Conservation (phyloP, 2,797 vertebrate species). For the Orientallactaga sibirica region DNA sequence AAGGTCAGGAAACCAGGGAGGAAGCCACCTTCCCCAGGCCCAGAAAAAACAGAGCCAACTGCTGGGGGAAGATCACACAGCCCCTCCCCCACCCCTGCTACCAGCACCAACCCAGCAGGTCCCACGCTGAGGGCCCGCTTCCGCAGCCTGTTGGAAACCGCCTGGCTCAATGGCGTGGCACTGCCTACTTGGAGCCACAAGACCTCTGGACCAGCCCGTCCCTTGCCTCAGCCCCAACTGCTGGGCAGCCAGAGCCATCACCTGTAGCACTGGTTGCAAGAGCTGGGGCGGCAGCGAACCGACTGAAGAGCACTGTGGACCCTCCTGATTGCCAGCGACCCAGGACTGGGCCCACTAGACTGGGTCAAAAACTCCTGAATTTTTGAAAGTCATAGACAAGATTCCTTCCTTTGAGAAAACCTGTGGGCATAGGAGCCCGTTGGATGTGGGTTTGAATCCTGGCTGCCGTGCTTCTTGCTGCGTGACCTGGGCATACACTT, state of each 20-base stretch:
- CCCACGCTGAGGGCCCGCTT: slow-evolving; percentile 89
- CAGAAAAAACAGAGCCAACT: not conserved
- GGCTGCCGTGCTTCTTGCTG: slow-evolving; percentile 17
- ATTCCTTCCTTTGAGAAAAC: slow-evolving; percentile 20
- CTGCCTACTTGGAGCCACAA: slow-evolving; percentile 79
- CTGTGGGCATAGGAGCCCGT: not conserved
- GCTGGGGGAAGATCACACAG: not conserved
- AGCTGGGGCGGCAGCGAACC: not conserved
- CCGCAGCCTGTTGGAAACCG: slow-evolving; percentile 86
- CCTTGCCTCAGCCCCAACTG: slow-evolving; percentile 88
- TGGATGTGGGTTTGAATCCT: not conserved
- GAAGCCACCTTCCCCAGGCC: slow-evolving; percentile 55
- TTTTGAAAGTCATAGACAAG: not conserved
- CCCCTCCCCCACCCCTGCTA: not conserved
- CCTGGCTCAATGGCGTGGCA: slow-evolving; percentile 82
- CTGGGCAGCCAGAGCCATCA: slow-evolving; percentile 91
- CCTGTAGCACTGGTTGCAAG: slow-evolving; percentile 85
- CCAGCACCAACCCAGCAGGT: slow-evolving; percentile 53
- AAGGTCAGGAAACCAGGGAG: slow-evolving; percentile 46
- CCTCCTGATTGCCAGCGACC: not conserved
- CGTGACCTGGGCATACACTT: not conserved
- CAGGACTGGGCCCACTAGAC: not conserved
- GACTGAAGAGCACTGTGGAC: not conserved
- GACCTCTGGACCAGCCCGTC: slow-evolving; percentile 37
- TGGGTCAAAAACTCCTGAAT: not conserved